Percentiles rank a stretch among this genome's conserved stretches.
Evolutionary conservation across 2,797 vertebrate species (phyloP).

Genomic region (Leptoclinus maculatus): DNA sequence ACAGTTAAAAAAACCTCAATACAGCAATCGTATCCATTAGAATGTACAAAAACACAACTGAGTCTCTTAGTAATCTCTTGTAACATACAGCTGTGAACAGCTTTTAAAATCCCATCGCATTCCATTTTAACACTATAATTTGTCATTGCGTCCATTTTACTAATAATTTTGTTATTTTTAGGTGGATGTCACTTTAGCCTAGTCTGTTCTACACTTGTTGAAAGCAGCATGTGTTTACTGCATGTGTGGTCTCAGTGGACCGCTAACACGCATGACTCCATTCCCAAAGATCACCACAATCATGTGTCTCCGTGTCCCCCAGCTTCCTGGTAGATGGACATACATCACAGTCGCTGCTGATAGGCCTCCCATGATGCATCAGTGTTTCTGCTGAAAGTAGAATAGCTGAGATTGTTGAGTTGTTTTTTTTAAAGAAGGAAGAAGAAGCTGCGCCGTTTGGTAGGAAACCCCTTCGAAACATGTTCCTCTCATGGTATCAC

Average conservation of each 20-base stretch:
- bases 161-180: neutral
- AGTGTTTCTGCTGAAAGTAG: constrained; percentile 33
- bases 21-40: neutral
- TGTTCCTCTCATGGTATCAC: neutral
- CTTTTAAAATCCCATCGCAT: neutral
- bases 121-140: neutral
- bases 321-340: constrained; percentile 54
- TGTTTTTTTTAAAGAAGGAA: neutral
- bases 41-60: too few relatives aligned
- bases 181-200: neutral
- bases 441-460: neutral
- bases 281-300: constrained; percentile 22
- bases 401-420: constrained; percentile 1
- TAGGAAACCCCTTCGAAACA: neutral
- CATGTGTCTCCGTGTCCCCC: constrained; percentile 19
- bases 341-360: constrained; percentile 51
- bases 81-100: too few relatives aligned
- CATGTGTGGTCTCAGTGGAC: neutral
- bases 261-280: constrained; percentile 19
- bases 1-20: neutral
- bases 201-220: neutral
- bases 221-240: constrained; percentile 17
- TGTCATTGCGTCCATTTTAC: neutral
- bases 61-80: too few relatives aligned
- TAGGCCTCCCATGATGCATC: constrained; percentile 35